These are phyloP conservation scores for Plodia interpunctella DNA, from an alignment of 1,140 invertebrate species.

Conservation along the genomic window DNA sequence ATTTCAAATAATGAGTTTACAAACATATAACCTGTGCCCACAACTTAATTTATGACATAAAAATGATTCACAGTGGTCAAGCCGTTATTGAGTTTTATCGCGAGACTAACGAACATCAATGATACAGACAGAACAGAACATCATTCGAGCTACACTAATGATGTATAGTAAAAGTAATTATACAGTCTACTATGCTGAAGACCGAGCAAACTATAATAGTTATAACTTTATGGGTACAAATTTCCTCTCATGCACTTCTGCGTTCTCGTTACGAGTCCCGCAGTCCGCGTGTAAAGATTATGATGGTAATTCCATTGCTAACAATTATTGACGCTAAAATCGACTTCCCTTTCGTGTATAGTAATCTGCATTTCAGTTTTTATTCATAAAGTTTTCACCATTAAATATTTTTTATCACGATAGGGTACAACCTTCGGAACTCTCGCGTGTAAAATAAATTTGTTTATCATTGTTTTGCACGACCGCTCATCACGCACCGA, in stretches of 20 bases:
- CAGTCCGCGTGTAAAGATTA: conserved; percentile 15
- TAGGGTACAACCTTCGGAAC: no score
- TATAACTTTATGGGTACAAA: conserved; percentile 17
- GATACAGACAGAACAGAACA: conserved; percentile 10
- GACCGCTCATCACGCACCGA: not conserved
- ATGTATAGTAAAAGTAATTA: conserved; percentile 6
- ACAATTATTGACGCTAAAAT: conserved; percentile 11
- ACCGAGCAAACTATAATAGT: conserved; percentile 14
- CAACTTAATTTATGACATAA: no score
- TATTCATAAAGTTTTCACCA: not conserved
- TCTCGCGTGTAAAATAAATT: no score
- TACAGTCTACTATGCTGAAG: conserved; percentile 1
- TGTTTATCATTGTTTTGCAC: not conserved
- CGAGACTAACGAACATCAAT: not conserved
- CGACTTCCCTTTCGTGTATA: not conserved
- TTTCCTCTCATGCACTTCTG: conserved; percentile 14
- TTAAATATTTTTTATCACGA: no score
- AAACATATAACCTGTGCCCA: no score
- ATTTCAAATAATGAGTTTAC: no score
- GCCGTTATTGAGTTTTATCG: not conserved
- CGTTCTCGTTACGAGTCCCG: conserved; percentile 6
- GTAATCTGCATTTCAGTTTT: not conserved
- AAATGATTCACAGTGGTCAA: no score
- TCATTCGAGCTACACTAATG: conserved; percentile 6
- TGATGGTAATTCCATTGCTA: conserved; percentile 19